phyloP scores from a whole-genome alignment of 2,888 invertebrate genomes.

The Isoperla grammatica region DNA sequence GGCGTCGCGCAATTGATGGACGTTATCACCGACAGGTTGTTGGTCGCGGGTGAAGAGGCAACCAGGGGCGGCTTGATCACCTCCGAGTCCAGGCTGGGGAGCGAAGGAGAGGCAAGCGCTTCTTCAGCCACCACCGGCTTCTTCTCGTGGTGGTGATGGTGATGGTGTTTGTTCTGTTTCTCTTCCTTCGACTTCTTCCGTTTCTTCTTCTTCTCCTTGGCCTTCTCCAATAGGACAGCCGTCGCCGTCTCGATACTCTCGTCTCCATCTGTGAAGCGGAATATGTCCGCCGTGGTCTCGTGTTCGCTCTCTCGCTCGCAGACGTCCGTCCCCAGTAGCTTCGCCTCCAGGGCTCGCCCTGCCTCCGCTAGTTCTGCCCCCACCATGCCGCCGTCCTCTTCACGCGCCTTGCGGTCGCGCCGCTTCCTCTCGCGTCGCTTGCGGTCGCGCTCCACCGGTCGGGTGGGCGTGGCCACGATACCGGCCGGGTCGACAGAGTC shows the following conservation, averaged over 20 bases:
- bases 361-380: conserved; percentile 65
- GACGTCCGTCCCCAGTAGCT: conserved; percentile 58
- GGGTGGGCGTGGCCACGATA: conserved; percentile 2
- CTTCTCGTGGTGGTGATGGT: conserved; percentile 53
- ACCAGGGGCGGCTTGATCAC: not conserved
- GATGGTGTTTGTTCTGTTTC: conserved; percentile 60
- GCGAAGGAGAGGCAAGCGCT: conserved; percentile 17
- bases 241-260: conserved; percentile 49
- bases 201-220: conserved; percentile 77
- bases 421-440: conserved; percentile 50
- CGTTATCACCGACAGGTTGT: conserved; percentile 13
- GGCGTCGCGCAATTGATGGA: not conserved
- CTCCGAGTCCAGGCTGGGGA: conserved; percentile 24
- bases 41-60: not conserved
- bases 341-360: conserved; percentile 75
- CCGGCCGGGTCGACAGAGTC: conserved; percentile 36
- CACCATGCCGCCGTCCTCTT: conserved; percentile 32
- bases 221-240: conserved; percentile 42
- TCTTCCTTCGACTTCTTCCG: conserved; percentile 79
- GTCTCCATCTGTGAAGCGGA: conserved; percentile 56
- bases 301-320: conserved; percentile 18
- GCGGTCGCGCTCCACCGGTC: conserved; percentile 53
- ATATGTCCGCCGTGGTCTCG: conserved; percentile 48
- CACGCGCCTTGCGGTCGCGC: conserved; percentile 36
- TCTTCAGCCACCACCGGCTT: conserved; percentile 23